Percentiles rank a stretch among this genome's conserved stretches.
These are phyloP conservation scores for Carassius auratus DNA, from an alignment of 2,113 vertebrate genomes.

Conservation along the genomic window DNA sequence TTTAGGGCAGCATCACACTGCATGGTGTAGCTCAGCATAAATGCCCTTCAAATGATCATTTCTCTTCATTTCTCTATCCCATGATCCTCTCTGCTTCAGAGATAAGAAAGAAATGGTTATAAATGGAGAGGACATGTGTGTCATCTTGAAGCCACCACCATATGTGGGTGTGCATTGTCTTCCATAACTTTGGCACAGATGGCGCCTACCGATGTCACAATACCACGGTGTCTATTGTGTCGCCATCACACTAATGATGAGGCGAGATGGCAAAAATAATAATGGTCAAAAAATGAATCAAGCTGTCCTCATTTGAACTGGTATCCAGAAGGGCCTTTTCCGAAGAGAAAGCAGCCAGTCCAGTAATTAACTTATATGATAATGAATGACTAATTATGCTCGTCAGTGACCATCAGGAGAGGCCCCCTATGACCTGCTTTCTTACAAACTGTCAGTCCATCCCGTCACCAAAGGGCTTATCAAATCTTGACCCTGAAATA, in stretches of 20 bases:
- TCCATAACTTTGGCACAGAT: conserved; percentile 77
- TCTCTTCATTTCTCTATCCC: not conserved
- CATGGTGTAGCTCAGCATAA: not conserved
- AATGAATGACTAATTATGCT: conserved; percentile 81
- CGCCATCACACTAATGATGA: conserved; percentile 74
- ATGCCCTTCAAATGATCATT: not conserved
- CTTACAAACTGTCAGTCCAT: conserved; percentile 79
- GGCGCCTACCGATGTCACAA: conserved; percentile 74
- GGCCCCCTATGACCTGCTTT: conserved; percentile 76
- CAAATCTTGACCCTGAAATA: conserved; percentile 76
- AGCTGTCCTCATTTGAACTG: conserved; percentile 67
- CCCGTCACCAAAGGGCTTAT: conserved; percentile 74
- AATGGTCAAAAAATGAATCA: conserved; percentile 61
- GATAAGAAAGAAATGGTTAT: conserved; percentile 3
- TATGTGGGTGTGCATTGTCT: conserved; percentile 78
- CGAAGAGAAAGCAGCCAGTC: conserved; percentile 79
- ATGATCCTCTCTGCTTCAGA: not conserved
- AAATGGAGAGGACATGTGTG: not conserved
- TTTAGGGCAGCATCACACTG: not conserved
- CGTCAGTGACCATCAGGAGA: conserved; percentile 61
- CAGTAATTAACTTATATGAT: conserved; percentile 79
- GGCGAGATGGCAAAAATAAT: conserved; percentile 68
- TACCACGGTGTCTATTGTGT: conserved; percentile 75
- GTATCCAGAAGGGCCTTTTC: conserved; percentile 80
- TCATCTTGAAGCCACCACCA: conserved; percentile 75